These are phyloP conservation scores for Acleris sparsana DNA, from an alignment of 2,888 invertebrate species.

Conservation along the genomic window DNA sequence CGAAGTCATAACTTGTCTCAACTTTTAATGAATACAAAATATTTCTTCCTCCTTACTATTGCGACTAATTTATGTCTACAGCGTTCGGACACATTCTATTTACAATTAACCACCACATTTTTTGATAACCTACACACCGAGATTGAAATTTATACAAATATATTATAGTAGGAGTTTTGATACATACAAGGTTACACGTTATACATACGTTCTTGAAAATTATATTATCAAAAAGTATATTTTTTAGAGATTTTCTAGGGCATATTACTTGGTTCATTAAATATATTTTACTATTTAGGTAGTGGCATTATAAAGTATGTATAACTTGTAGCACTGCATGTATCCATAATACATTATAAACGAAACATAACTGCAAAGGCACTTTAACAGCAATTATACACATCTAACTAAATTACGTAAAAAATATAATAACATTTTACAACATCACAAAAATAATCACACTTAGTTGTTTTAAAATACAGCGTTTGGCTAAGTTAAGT, in stretches of 20 bases:
- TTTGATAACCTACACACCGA: constrained; percentile 27
- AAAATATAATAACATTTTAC: constrained; percentile 5
- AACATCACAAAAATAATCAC: constrained; percentile 30
- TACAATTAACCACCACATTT: constrained; percentile 17
- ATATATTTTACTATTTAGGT: not conserved
- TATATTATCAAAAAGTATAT: too few relatives aligned
- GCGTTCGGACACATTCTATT: constrained; percentile 25
- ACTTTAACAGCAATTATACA: constrained; percentile 30
- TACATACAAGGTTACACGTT: not conserved
- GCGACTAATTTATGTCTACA: constrained; percentile 7
- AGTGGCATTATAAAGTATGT: not conserved
- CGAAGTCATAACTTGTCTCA: not conserved
- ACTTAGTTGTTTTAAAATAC: constrained; percentile 3
- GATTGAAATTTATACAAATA: constrained; percentile 19
- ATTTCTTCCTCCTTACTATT: constrained; percentile 13
- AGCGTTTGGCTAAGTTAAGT: constrained; percentile 18
- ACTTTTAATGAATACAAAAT: constrained; percentile 11
- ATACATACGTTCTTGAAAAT: too few relatives aligned
- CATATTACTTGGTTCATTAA: too few relatives aligned
- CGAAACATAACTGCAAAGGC: constrained; percentile 31
- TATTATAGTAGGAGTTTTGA: constrained; percentile 14
- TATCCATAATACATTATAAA: constrained; percentile 15
- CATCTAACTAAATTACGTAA: constrained; percentile 12
- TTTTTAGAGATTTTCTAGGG: too few relatives aligned
- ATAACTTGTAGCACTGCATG: constrained; percentile 10